phyloP scores from a whole-genome alignment of 2,797 vertebrate genomes.

The Galago senegalensis region DNA sequence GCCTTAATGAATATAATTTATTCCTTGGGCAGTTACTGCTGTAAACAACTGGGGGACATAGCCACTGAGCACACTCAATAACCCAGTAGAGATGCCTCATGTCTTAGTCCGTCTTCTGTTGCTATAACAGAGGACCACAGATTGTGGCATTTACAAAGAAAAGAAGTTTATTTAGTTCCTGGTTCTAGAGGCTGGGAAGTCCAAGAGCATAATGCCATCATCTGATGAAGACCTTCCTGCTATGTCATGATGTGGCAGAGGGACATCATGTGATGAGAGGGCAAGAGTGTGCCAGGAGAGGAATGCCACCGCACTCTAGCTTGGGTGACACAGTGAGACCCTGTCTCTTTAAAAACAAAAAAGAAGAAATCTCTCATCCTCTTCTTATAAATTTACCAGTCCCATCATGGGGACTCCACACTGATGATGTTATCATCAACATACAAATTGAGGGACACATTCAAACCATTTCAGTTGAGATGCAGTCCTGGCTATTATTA shows the following conservation, averaged over 20 bases:
- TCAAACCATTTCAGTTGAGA: background rate
- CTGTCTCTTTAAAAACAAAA: background rate
- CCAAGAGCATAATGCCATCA: background rate
- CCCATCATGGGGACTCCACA: background rate
- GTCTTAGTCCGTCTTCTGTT: background rate
- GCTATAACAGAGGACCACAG: background rate
- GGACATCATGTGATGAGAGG: background rate
- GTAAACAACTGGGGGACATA: background rate
- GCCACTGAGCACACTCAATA: accelerated
- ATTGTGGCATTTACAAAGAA: background rate
- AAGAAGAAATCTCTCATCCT: background rate
- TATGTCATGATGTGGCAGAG: background rate
- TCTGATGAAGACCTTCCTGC: background rate
- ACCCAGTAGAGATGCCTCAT: accelerated
- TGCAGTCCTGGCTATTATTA: background rate
- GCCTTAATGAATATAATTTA: background rate
- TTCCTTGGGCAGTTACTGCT: background rate
- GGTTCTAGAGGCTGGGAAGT: background rate
- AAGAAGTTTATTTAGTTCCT: background rate
- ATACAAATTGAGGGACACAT: background rate
- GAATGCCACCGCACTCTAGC: background rate
- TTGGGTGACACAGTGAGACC: background rate
- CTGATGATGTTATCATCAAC: background rate
- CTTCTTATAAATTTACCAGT: background rate
- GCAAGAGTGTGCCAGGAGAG: background rate